phyloP scores from a whole-genome alignment of 2,888 invertebrate genomes.

The Phymatocera aterrima region DNA sequence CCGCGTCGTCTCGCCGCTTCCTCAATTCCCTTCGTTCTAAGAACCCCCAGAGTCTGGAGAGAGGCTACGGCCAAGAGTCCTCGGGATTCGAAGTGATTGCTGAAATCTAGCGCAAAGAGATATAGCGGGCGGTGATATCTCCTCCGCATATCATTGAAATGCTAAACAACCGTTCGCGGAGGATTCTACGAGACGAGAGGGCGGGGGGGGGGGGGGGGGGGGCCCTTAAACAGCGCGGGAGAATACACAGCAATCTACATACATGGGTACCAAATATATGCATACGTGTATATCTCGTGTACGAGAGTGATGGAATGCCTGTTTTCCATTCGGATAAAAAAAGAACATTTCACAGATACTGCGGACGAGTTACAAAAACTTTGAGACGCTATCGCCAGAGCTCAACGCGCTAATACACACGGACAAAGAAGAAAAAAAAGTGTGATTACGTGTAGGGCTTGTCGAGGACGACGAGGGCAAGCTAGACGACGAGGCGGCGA shows the following conservation, averaged over 20 bases:
- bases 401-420: not conserved
- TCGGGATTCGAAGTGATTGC: slow-evolving; percentile 37
- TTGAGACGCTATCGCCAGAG: slow-evolving; percentile 9
- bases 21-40: slow-evolving; percentile 2
- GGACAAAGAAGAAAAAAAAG: not conserved
- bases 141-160: slow-evolving; percentile 38
- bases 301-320: slow-evolving; percentile 35
- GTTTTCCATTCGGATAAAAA: slow-evolving; percentile 28
- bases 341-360: slow-evolving; percentile 1
- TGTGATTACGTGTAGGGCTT: slow-evolving; percentile 25
- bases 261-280: too few relatives aligned
- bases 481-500: not conserved
- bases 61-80: slow-evolving; percentile 31
- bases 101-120: slow-evolving; percentile 30
- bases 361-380: not conserved
- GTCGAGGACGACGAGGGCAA: slow-evolving; percentile 18
- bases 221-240: not conserved
- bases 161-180: slow-evolving; percentile 29
- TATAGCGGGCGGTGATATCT: slow-evolving; percentile 20
- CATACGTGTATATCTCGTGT: not conserved
- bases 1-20: not conserved
- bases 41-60: slow-evolving; percentile 23
- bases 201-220: not conserved
- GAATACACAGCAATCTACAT: slow-evolving; percentile 14
- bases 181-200: slow-evolving; percentile 3